These are phyloP conservation scores for Neoarius graeffei DNA, from an alignment of 2,113 vertebrate genomes.

Conservation along the genomic window DNA sequence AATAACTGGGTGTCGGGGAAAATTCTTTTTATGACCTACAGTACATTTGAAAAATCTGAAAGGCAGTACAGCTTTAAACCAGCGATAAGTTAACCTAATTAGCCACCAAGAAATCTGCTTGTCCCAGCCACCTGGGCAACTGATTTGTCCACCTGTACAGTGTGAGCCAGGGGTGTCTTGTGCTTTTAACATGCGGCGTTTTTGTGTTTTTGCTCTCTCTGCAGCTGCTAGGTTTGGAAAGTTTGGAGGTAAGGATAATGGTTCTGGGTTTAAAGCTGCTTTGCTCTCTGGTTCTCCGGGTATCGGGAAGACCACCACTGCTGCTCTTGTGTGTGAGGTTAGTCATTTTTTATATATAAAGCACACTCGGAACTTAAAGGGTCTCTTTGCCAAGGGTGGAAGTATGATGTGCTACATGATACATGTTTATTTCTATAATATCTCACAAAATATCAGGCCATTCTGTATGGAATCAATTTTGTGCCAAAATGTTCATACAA, in stretches of 20 bases:
- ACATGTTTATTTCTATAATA: too few relatives aligned
- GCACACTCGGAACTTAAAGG: too few relatives aligned
- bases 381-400: too few relatives aligned
- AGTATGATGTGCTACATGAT: too few relatives aligned
- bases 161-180: background rate
- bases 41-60: too few relatives aligned
- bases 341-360: slow-evolving; percentile 49
- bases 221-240: slow-evolving; percentile 75
- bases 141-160: background rate
- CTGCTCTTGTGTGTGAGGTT: slow-evolving; percentile 92
- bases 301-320: slow-evolving; percentile 96
- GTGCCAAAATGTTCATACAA: too few relatives aligned
- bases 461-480: too few relatives aligned
- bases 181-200: background rate
- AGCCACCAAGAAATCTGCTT: background rate
- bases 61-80: too few relatives aligned
- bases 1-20: too few relatives aligned
- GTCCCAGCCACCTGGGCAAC: background rate
- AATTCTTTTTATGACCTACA: too few relatives aligned
- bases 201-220: too few relatives aligned
- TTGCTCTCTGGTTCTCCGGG: slow-evolving; percentile 95
- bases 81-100: background rate
- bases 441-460: too few relatives aligned
- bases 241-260: slow-evolving; percentile 83
- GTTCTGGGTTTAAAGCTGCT: slow-evolving; percentile 85